Conservation (phyloP, 2,113 vertebrate species). For the Menura novaehollandiae region DNA sequence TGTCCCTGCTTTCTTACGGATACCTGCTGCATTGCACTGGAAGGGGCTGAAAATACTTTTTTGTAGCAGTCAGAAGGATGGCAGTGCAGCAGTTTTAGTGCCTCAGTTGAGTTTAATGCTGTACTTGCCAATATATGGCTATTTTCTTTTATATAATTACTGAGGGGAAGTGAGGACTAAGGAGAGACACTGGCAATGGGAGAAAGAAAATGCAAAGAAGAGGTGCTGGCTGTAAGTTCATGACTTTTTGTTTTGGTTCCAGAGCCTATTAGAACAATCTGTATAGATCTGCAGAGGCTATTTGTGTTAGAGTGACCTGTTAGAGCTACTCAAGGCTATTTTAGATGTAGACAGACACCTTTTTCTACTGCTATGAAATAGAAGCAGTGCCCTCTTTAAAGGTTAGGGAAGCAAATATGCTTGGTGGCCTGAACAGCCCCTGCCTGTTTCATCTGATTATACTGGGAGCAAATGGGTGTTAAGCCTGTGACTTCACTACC, state of each 20-base stretch:
- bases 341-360: not conserved
- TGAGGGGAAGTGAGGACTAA: not conserved
- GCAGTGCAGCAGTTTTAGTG: not conserved
- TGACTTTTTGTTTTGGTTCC: not conserved
- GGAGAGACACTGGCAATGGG: not conserved
- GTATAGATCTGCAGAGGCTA: not conserved
- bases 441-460: not conserved
- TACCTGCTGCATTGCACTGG: not conserved
- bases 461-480: not conserved
- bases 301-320: not conserved
- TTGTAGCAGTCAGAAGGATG: not conserved
- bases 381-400: not conserved
- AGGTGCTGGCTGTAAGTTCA: not conserved
- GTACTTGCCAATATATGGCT: not conserved
- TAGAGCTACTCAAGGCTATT: not conserved
- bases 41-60: not conserved
- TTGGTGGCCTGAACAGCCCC: not conserved
- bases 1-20: not conserved
- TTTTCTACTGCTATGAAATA: not conserved
- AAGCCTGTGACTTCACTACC: not conserved
- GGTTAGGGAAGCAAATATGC: not conserved
- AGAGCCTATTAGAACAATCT: not conserved
- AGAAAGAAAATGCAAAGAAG: not conserved
- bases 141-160: not conserved
- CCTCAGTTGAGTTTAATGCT: not conserved